Percentiles rank a stretch among this genome's conserved stretches.
phyloP scores from a whole-genome alignment of 2,113 vertebrate genomes.

The Apistogramma diplotaenia region DNA sequence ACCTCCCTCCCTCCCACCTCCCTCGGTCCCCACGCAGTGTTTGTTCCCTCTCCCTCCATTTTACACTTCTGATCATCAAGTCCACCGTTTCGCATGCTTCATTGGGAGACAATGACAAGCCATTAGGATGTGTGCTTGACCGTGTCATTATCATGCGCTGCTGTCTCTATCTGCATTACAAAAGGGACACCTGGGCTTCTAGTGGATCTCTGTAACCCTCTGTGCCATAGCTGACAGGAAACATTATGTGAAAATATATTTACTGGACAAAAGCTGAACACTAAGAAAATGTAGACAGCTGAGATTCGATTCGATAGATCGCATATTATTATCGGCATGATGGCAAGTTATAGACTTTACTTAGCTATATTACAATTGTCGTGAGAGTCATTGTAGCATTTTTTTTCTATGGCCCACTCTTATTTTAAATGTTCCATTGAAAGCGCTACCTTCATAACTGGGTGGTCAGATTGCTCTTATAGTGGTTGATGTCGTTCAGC shows the following conservation, averaged over 20 bases:
- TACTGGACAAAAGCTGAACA: neutral
- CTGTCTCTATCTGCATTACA: constrained; percentile 56
- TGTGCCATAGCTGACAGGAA: neutral
- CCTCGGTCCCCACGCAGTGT: neutral
- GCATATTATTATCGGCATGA: neutral
- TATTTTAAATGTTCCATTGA: no score
- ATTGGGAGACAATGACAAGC: constrained; percentile 36
- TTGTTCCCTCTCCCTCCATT: constrained; percentile 12
- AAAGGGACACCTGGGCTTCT: constrained; percentile 52
- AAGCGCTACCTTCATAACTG: no score
- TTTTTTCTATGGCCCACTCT: no score
- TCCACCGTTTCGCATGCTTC: constrained; percentile 8
- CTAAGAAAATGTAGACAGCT: neutral
- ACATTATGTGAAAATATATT: neutral
- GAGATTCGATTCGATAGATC: neutral
- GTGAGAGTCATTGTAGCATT: neutral
- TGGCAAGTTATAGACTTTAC: neutral
- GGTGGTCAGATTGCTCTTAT: no score
- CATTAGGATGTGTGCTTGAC: constrained; percentile 58
- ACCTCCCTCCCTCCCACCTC: neutral
- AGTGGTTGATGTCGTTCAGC: no score
- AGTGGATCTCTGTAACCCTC: neutral
- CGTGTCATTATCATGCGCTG: constrained; percentile 53
- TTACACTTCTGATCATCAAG: constrained; percentile 33
- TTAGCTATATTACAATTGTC: neutral